Conservation (phyloP, 30 jellyfish, hydroid and myxozoan species). For the Nemopilema nomurai region DNA sequence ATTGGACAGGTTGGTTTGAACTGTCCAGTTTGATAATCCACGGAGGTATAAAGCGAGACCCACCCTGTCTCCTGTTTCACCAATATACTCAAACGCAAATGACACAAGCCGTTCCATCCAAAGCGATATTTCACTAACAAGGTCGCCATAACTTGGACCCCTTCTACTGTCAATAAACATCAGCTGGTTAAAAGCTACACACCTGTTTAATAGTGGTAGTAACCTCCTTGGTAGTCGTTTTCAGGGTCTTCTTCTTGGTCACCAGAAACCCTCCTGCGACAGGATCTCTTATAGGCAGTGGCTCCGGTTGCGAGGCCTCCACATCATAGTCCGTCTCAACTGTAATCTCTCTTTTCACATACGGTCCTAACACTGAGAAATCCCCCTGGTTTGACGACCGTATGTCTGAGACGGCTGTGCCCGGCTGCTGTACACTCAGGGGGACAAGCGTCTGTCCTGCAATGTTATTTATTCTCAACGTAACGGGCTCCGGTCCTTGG, state of each 20-base stretch:
- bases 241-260: conserved; percentile 84
- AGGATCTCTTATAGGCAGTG: conserved; percentile 55
- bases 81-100: no score
- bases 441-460: conserved; percentile 60
- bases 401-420: conserved; percentile 27
- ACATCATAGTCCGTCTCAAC: conserved; percentile 89
- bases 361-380: conserved; percentile 78
- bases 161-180: no score
- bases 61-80: no score
- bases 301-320: conserved; percentile 87
- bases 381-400: conserved; percentile 63
- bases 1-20: no score
- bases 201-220: conserved; percentile 84
- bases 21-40: no score
- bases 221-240: conserved; percentile 94
- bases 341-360: conserved; percentile 75
- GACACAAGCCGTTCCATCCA: no score
- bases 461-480: conserved; percentile 51
- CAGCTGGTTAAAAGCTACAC: background rate
- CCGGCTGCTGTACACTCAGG: conserved; percentile 23
- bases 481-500: conserved; percentile 59
- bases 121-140: no score
- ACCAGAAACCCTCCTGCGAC: conserved; percentile 60
- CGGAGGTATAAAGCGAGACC: no score
- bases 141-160: no score